Evolutionary conservation across 2,888 invertebrate species (phyloP), one percentile per base, ranked within the genome.

Genomic region (Tinea semifulvella): DNA sequence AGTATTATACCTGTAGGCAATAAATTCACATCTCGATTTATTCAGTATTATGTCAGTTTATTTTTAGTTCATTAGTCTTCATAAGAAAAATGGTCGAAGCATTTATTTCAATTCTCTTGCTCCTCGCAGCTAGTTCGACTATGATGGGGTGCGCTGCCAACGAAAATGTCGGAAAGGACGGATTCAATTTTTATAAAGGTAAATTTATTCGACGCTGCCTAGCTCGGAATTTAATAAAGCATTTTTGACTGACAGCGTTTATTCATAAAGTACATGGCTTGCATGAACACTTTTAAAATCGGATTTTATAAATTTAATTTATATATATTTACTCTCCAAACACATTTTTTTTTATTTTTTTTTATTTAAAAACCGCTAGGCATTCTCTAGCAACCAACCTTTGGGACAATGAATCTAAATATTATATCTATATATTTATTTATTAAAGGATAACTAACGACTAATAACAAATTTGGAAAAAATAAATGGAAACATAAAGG

Each of bases 111-210:
- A 61, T 75, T 56, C 53, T 75, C 44, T 65, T 65, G 46, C 50
- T 75, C 17, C 52, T 68, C 26, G 66, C 55, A 3, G 22, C 11
- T 17, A 17, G 18, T n/a, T 53, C 61, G 10, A 53, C 55, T 18
- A 51, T 63, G 14, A 55, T 53, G 38, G 60, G 61, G 53, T 57
- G 65, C 48, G 59, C 68, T 6, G 73, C 72, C 39, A 52, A 65
- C 36, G 17, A 40, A 13, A 22, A 5, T 11, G 22, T 11, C n/a
- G 68, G 68, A 28, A 74, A 68, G 51, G 75, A 76, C 48, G 77
- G 74, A 48, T 75, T 76, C 57, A 79, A 77, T 60, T 73, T 67
- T 53, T 77, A 77, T 53, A 79, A 79, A 75, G 79, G 79, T 77
- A 20, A 36, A 36, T 36, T 36, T 36, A 36, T 36, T 36, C 36